These are phyloP conservation scores for Gymnocheta viridis DNA, from an alignment of 2,888 invertebrate species.

Conservation along the genomic window DNA sequence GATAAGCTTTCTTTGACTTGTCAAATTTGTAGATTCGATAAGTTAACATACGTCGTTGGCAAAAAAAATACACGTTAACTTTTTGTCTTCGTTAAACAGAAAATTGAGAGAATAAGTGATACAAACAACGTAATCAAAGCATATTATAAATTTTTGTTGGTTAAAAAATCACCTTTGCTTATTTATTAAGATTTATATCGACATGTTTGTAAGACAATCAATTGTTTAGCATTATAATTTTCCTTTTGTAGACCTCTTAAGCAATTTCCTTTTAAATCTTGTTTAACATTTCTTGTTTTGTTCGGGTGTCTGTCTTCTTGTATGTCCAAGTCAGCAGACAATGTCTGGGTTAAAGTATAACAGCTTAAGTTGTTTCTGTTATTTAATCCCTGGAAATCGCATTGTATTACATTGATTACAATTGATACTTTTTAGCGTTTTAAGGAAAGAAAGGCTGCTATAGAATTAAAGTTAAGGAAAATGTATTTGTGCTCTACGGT, in stretches of 20 bases:
- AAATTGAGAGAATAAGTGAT: neutral
- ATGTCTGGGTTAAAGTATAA: conserved; percentile 48
- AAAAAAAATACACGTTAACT: neutral
- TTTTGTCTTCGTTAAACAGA: neutral
- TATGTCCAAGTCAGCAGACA: conserved; percentile 30
- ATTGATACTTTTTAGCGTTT: conserved; percentile 57
- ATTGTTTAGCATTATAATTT: conserved; percentile 3
- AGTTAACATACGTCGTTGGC: too few relatives aligned
- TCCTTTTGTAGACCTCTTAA: neutral
- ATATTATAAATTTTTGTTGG: neutral
- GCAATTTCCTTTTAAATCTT: conserved; percentile 14
- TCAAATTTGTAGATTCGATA: too few relatives aligned
- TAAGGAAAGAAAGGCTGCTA: neutral
- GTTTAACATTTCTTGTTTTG: neutral
- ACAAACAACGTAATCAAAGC: neutral
- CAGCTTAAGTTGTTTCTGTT: conserved; percentile 21
- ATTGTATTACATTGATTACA: conserved; percentile 66
- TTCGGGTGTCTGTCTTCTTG: neutral
- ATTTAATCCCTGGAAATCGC: conserved; percentile 62
- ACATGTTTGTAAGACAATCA: neutral
- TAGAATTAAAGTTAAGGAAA: neutral
- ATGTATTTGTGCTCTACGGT: neutral
- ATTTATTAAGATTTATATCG: conserved; percentile 20
- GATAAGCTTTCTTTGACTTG: too few relatives aligned
- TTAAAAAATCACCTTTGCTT: neutral